Conservation (phyloP, 2,888 invertebrate species). For the Eupithecia inturbata region DNA sequence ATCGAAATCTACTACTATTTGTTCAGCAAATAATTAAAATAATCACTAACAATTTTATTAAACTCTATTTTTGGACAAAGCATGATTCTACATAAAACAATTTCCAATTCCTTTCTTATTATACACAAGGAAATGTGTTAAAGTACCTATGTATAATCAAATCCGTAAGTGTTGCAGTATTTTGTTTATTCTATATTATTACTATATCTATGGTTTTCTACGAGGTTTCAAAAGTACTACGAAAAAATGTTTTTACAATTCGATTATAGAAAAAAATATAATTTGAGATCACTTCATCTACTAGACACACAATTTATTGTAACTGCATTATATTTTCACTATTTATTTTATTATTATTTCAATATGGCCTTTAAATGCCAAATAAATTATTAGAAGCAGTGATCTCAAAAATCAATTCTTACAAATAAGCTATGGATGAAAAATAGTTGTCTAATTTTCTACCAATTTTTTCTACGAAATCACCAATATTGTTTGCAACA, state of each 20-base stretch:
- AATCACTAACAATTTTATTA: not conserved
- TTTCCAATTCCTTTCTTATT: slow-evolving; percentile 42
- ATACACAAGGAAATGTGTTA: slow-evolving; percentile 41
- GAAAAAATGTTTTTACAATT: slow-evolving; percentile 65
- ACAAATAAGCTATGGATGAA: slow-evolving; percentile 31
- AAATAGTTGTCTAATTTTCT: slow-evolving; percentile 23
- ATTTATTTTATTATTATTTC: not conserved
- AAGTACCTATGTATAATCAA: slow-evolving; percentile 62
- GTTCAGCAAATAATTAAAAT: slow-evolving; percentile 19
- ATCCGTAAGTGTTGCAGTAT: slow-evolving; percentile 82
- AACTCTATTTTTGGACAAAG: slow-evolving; percentile 17
- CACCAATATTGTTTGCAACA: slow-evolving; percentile 24
- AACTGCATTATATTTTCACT: not conserved
- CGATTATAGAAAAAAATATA: slow-evolving; percentile 54
- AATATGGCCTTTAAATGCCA: not conserved
- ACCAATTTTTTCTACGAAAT: slow-evolving; percentile 38
- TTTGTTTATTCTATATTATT: slow-evolving; percentile 52
- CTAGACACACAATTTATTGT: not conserved
- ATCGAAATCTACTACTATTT: not conserved
- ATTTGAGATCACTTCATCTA: slow-evolving; percentile 45
- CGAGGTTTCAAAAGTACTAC: slow-evolving; percentile 59
- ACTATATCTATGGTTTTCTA: slow-evolving; percentile 62
- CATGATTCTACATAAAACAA: slow-evolving; percentile 25
- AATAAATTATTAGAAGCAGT: slow-evolving; percentile 17
- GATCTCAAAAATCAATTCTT: slow-evolving; percentile 33